Percentiles rank a stretch among this genome's conserved stretches.
Conservation (phyloP, 2,888 invertebrate genomes). For the Tipula lateralis region DNA sequence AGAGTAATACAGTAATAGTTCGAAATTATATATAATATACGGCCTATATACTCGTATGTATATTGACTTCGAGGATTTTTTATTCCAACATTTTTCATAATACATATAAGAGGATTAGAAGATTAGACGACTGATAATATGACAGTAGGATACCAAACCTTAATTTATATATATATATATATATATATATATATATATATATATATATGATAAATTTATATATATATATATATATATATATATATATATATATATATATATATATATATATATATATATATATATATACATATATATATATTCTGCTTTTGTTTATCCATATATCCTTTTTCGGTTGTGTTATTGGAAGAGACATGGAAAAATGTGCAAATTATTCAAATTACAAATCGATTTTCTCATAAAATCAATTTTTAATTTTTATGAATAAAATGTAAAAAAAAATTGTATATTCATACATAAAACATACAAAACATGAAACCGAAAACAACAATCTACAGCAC, state of each 20-base stretch:
- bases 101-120: neutral
- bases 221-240: neutral
- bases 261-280: neutral
- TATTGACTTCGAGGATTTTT: neutral
- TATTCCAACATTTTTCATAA: neutral
- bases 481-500: neutral
- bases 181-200: neutral
- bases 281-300: neutral
- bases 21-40: neutral
- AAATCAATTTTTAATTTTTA: slow-evolving; percentile 24
- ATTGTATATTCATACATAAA: neutral
- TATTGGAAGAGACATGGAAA: neutral
- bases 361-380: neutral
- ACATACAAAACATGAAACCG: neutral
- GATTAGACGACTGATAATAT: neutral
- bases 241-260: neutral
- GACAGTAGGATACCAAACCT: neutral
- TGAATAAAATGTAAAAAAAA: neutral
- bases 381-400: slow-evolving; percentile 15
- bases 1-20: neutral
- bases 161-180: neutral
- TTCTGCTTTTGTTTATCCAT: neutral
- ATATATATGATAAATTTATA: neutral
- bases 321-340: neutral
- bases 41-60: neutral